Evolutionary conservation across 2,113 vertebrate species (phyloP).

Genomic region (Ia io): DNA sequence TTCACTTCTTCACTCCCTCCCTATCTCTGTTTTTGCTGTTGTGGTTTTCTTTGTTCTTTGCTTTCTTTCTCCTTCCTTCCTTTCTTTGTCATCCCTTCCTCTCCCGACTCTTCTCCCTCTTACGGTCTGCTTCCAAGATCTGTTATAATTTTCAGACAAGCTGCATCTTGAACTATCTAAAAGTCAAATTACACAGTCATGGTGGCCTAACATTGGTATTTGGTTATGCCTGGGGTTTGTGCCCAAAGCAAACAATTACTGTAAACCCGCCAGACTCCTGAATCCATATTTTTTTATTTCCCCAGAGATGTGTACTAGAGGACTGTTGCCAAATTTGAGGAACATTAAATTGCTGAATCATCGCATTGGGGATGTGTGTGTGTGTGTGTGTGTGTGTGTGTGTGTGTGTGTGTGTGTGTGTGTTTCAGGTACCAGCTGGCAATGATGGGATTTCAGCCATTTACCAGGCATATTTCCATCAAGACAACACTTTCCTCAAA

Average conservation of each 20-base stretch:
- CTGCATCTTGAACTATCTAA: constrained; percentile 18
- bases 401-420: neutral
- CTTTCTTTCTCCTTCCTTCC: neutral
- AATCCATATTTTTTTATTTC: constrained; percentile 78
- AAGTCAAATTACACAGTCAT: neutral
- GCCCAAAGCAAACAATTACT: constrained; percentile 77
- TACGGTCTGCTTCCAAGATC: neutral
- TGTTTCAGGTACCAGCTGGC: constrained; percentile 75
- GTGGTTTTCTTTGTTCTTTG: neutral
- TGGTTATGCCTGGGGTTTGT: constrained; percentile 66
- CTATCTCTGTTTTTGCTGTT: neutral
- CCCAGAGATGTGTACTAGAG: constrained; percentile 60
- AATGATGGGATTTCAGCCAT: constrained; percentile 62
- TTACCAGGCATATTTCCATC: constrained; percentile 73
- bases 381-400: neutral
- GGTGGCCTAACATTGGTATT: constrained; percentile 60
- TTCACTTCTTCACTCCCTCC: neutral
- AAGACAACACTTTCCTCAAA: constrained; percentile 55
- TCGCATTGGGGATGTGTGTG: constrained; percentile 53
- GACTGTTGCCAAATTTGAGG: constrained; percentile 76
- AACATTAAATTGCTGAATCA: constrained; percentile 82
- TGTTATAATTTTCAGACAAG: neutral
- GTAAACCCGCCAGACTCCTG: constrained; percentile 66
- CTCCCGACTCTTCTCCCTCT: neutral
- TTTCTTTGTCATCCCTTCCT: neutral